Conservation (phyloP, 2,797 vertebrate species). For the Holocentrus rufus region DNA sequence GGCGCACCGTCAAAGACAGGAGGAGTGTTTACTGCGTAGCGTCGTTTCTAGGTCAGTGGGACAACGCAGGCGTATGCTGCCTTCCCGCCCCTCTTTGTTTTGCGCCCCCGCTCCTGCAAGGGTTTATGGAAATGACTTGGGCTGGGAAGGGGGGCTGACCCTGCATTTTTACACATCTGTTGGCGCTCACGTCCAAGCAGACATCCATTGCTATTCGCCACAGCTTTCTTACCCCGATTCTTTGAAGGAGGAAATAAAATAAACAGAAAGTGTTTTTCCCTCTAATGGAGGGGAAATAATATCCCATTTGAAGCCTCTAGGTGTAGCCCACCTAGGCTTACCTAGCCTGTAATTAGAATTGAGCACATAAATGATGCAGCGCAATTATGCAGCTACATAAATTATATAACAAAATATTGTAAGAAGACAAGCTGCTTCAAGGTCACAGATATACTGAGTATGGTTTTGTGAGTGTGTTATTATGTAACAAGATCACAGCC, state of each 20-base stretch:
- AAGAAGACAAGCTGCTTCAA: constrained; percentile 32
- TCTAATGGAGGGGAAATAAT: neutral
- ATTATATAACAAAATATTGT: constrained; percentile 28
- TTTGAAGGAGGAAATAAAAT: constrained; percentile 4
- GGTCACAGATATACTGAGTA: constrained; percentile 41
- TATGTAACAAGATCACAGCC: constrained; percentile 60
- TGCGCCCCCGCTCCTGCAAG: neutral
- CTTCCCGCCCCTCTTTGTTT: constrained; percentile 67
- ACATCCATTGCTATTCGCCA: constrained; percentile 29
- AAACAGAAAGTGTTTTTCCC: no score
- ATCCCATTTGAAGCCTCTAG: constrained; percentile 4
- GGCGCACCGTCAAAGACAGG: constrained; percentile 76
- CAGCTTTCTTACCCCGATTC: constrained; percentile 25
- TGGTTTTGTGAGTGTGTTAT: constrained; percentile 27
- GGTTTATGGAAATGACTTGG: constrained; percentile 60
- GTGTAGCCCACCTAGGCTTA: neutral
- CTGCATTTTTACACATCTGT: constrained; percentile 68
- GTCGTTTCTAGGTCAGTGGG: constrained; percentile 85
- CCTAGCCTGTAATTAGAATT: neutral
- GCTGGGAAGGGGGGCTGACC: constrained; percentile 24
- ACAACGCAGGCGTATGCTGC: constrained; percentile 71
- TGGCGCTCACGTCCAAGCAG: constrained; percentile 35
- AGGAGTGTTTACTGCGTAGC: constrained; percentile 81
- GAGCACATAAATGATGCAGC: constrained; percentile 27
- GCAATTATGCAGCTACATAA: neutral